Percentiles rank a stretch among this genome's conserved stretches.
phyloP scores from a whole-genome alignment of 2,113 vertebrate genomes.

The Ivindomyrus marchei region DNA sequence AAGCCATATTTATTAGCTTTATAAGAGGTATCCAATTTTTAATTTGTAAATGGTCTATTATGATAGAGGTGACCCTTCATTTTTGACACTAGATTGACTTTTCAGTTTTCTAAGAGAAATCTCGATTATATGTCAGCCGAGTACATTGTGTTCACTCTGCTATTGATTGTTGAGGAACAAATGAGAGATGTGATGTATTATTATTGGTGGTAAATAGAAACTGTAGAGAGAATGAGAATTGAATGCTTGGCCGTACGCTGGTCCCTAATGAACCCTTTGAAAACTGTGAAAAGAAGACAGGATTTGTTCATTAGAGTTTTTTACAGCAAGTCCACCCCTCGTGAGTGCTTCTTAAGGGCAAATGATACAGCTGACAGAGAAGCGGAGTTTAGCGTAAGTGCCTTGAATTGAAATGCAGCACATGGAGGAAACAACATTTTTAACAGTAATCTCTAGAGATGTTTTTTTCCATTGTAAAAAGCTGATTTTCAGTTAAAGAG shows the following conservation, averaged over 20 bases:
- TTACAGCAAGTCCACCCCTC: neutral
- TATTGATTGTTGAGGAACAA: constrained; percentile 17
- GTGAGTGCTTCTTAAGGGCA: constrained; percentile 14
- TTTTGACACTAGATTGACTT: constrained; percentile 19
- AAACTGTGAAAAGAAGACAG: constrained; percentile 21
- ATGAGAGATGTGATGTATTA: constrained; percentile 7
- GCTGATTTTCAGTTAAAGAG: neutral
- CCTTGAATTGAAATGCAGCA: neutral
- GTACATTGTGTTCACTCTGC: constrained; percentile 6
- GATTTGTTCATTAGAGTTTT: constrained; percentile 24
- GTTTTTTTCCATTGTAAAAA: neutral
- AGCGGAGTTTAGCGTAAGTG: neutral
- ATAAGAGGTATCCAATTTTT: neutral
- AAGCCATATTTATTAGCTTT: neutral
- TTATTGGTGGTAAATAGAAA: constrained; percentile 23
- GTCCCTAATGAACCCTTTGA: constrained; percentile 27
- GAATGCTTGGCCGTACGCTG: constrained; percentile 17
- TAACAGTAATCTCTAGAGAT: neutral
- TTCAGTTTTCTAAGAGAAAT: constrained; percentile 23
- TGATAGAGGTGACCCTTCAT: neutral
- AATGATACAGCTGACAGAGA: neutral
- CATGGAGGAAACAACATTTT: neutral
- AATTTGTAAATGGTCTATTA: neutral
- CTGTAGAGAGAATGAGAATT: constrained; percentile 16
- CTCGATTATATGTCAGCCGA: constrained; percentile 19